Conservation (phyloP, 1,140 invertebrate genomes). For the Ostrea denselamellosa region DNA sequence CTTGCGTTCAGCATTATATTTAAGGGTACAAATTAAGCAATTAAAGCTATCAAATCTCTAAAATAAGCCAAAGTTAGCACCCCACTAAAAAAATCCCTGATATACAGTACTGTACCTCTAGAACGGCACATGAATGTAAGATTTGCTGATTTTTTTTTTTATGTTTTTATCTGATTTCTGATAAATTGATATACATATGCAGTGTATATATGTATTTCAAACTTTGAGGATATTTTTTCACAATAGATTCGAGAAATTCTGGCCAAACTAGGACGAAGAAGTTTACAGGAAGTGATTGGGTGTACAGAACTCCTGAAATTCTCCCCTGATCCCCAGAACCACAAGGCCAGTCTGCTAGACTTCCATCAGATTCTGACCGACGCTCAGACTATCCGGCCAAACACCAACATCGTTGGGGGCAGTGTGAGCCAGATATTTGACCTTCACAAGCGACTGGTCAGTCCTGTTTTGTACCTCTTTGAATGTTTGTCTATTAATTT, state of each 20-base stretch:
- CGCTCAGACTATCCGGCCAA: conserved; percentile 92
- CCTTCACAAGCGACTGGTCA: conserved; percentile 88
- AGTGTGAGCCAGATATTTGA: conserved; percentile 93
- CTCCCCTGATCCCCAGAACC: conserved; percentile 81
- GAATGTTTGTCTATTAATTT: too few species aligned
- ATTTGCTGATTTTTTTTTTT: too few species aligned
- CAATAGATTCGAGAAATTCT: conserved; percentile 90
- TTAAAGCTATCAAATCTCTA: too few species aligned
- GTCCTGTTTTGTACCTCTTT: conserved; percentile 25
- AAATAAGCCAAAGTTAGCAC: too few species aligned
- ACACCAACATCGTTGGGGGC: conserved; percentile 94
- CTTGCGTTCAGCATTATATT: too few species aligned
- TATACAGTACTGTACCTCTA: too few species aligned
- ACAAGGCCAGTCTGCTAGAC: conserved; percentile 92
- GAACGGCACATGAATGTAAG: too few species aligned
- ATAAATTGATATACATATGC: too few species aligned
- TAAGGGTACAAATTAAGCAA: too few species aligned
- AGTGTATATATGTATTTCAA: too few species aligned
- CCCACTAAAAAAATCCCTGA: too few species aligned
- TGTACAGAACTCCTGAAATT: conserved; percentile 89
- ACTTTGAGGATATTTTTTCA: background rate
- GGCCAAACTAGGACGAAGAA: conserved; percentile 92
- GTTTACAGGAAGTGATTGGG: conserved; percentile 96
- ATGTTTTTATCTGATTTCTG: too few species aligned
- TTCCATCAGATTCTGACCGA: conserved; percentile 92